A percentile compares a stretch with the other conserved stretches of the same genome.
phyloP scores from a whole-genome alignment of 1,140 invertebrate genomes.

The Coboldia fuscipes region DNA sequence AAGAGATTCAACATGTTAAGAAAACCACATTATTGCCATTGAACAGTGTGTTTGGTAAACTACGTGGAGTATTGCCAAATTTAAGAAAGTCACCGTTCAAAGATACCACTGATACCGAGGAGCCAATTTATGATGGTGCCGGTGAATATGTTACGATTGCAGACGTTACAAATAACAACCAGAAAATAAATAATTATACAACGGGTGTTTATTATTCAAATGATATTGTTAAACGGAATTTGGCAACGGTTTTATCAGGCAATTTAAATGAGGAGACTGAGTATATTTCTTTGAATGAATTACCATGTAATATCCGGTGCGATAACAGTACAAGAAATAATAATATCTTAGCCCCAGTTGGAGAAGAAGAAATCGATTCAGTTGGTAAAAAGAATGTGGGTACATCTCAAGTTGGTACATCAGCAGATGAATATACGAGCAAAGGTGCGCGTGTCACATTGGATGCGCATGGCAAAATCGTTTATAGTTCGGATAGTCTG shows the following conservation, averaged over 20 bases:
- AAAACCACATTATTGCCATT: constrained; percentile 28
- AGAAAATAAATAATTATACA: constrained; percentile 11
- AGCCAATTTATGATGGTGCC: constrained; percentile 29
- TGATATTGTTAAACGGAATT: constrained; percentile 30
- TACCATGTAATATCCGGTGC: constrained; percentile 35
- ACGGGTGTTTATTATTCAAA: constrained; percentile 25
- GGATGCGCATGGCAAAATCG: constrained; percentile 72
- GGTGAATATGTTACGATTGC: constrained; percentile 71
- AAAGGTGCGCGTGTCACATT: constrained; percentile 62
- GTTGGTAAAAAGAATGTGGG: not conserved
- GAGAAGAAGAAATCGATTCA: constrained; percentile 3
- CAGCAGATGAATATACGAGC: constrained; percentile 6
- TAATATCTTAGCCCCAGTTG: not conserved
- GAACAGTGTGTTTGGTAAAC: constrained; percentile 37
- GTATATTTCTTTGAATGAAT: constrained; percentile 59
- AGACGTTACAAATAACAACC: constrained; percentile 37
- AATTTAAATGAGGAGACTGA: constrained; percentile 36
- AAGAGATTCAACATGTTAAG: constrained; percentile 5
- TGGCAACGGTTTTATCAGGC: constrained; percentile 28
- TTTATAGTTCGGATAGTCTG: constrained; percentile 74
- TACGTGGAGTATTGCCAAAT: constrained; percentile 34
- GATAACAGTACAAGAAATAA: constrained; percentile 15
- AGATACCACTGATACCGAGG: constrained; percentile 22
- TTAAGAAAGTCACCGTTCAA: constrained; percentile 26
- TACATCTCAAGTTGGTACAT: not conserved